Conservation (phyloP, 2,888 invertebrate genomes). For the Oscheius onirici region DNA sequence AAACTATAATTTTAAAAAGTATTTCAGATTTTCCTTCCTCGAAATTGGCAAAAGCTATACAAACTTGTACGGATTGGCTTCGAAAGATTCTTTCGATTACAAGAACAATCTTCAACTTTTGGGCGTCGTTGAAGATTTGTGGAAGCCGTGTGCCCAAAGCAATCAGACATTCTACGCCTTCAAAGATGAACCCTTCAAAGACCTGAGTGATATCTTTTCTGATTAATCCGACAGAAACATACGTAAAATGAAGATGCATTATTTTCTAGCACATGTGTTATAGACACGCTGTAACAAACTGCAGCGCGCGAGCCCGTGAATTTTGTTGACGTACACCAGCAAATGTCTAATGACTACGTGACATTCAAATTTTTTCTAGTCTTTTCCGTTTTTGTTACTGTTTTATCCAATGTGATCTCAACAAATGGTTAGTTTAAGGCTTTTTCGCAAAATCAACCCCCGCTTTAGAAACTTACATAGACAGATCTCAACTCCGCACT, state of each 20-base stretch:
- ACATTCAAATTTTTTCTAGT: constrained; percentile 1
- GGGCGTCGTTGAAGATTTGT: constrained; percentile 8
- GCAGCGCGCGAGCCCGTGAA: background rate
- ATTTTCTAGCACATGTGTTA: constrained; percentile 18
- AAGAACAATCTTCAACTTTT: constrained; percentile 1
- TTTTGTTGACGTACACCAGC: constrained; percentile 14
- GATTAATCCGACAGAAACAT: constrained; percentile 1
- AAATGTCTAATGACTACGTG: constrained; percentile 6
- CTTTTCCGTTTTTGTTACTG: background rate
- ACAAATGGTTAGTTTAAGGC: constrained; percentile 8
- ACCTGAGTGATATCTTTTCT: background rate
- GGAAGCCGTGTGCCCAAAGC: constrained; percentile 1
- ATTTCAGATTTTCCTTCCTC: constrained; percentile 6
- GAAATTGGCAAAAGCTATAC: constrained; percentile 10
- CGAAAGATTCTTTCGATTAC: constrained; percentile 2
- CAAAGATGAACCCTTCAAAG: background rate
- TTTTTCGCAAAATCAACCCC: no score
- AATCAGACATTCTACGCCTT: constrained; percentile 11
- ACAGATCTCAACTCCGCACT: constrained; percentile 22
- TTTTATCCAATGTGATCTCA: background rate
- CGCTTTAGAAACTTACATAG: background rate
- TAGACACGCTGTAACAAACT: constrained; percentile 4
- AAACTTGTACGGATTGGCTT: constrained; percentile 10
- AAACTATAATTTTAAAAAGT: no score
- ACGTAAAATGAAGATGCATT: background rate